Conservation (phyloP, 2,797 vertebrate species). For the Macropodus opercularis region DNA sequence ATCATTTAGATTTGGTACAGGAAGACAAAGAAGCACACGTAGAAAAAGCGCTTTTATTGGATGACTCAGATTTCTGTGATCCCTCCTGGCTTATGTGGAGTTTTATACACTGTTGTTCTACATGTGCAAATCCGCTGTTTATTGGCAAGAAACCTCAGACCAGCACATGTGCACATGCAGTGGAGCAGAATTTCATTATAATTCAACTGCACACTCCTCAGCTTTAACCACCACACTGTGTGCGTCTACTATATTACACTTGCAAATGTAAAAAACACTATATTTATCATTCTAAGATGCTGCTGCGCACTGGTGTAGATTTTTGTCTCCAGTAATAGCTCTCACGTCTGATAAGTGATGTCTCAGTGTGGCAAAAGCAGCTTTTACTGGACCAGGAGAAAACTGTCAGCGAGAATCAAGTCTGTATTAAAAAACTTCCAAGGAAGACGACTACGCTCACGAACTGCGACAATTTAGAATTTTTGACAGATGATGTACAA, state of each 20-base stretch:
- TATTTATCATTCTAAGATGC: constrained; percentile 25
- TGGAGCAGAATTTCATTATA: constrained; percentile 44
- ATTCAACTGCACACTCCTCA: constrained; percentile 32
- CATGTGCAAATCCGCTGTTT: constrained; percentile 43
- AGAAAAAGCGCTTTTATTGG: constrained; percentile 21
- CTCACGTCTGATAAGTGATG: constrained; percentile 26
- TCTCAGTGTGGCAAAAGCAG: constrained; percentile 5
- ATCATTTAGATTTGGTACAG: constrained; percentile 17
- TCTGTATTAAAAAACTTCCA: constrained; percentile 20
- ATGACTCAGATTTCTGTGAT: constrained; percentile 36
- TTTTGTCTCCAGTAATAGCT: constrained; percentile 11
- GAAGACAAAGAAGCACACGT: constrained; percentile 19
- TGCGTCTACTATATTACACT: constrained; percentile 6
- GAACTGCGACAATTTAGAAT: background rate
- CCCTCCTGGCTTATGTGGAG: constrained; percentile 19
- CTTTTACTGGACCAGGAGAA: constrained; percentile 15
- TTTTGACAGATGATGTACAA: no score
- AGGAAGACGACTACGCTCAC: constrained; percentile 1
- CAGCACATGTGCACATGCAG: constrained; percentile 22
- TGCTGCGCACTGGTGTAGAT: background rate
- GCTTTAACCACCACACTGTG: background rate
- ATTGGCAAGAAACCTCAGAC: constrained; percentile 33
- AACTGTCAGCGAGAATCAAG: constrained; percentile 36
- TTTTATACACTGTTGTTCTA: constrained; percentile 29
- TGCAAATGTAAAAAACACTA: constrained; percentile 17